phyloP scores from a whole-genome alignment of 2,113 vertebrate species.

The Pterocles orientalis region DNA sequence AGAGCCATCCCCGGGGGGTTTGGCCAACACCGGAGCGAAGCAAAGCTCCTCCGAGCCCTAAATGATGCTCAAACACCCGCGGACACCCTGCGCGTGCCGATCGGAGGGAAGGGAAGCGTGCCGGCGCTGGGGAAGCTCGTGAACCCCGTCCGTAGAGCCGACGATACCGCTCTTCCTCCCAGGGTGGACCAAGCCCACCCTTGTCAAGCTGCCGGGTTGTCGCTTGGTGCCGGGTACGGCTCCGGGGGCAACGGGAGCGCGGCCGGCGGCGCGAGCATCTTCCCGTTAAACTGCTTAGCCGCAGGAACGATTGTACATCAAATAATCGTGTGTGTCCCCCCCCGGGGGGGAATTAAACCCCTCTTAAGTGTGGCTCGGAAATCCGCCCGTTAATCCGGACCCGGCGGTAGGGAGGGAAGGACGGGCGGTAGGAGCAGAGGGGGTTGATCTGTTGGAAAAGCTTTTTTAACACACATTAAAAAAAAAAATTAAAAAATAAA shows the following conservation, averaged over 20 bases:
- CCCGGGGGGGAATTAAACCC: conserved; percentile 16
- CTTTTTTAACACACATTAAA: not conserved
- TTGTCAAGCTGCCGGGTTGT: not conserved
- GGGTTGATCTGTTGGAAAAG: not conserved
- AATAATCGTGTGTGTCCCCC: not conserved
- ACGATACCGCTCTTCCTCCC: accelerated
- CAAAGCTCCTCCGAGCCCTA: not conserved
- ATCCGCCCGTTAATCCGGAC: conserved; percentile 24
- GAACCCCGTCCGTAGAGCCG: accelerated
- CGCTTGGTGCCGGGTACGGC: not conserved
- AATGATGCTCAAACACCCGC: accelerated
- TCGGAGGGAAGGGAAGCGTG: not conserved
- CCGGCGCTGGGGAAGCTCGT: accelerated
- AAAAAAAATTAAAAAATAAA: no score
- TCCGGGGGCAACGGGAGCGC: not conserved
- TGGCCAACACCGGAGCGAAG: accelerated
- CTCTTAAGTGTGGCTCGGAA: not conserved
- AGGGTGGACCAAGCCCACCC: not conserved
- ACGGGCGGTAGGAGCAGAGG: not conserved
- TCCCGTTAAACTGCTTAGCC: not conserved
- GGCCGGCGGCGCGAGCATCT: not conserved
- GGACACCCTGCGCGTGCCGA: accelerated
- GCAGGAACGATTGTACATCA: not conserved
- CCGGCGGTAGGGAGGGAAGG: not conserved
- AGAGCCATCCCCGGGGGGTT: not conserved